Evolutionary conservation across 2,797 vertebrate genomes (phyloP).

Genomic region (Pangasius djambal): DNA sequence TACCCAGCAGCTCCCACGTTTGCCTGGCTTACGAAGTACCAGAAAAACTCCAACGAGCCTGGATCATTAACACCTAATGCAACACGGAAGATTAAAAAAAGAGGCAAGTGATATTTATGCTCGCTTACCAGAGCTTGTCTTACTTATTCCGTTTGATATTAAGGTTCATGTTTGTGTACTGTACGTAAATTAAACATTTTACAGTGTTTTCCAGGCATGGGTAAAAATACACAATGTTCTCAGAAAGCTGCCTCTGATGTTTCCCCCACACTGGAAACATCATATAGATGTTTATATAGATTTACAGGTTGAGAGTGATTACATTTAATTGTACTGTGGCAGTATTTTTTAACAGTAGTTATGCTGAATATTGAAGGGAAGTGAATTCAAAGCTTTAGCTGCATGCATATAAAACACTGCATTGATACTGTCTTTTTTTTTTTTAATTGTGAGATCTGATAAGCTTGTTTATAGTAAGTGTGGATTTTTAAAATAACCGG

Average conservation of each 20-base stretch:
- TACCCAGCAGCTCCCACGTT: conserved; percentile 70
- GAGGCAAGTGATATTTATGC: conserved; percentile 64
- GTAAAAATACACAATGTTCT: background rate
- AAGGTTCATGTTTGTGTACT: background rate
- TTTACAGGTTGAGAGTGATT: background rate
- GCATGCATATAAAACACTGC: background rate
- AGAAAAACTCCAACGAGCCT: conserved; percentile 55
- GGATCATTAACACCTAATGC: conserved; percentile 52
- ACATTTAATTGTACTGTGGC: background rate
- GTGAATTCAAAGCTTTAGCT: background rate
- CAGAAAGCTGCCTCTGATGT: background rate
- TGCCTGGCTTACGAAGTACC: conserved; percentile 79
- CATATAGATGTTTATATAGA: background rate
- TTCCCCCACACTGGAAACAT: background rate
- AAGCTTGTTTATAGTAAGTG: background rate
- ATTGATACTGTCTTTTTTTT: background rate
- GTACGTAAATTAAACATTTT: background rate
- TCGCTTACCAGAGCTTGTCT: background rate
- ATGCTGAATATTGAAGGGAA: background rate
- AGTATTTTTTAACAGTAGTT: background rate
- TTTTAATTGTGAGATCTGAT: background rate
- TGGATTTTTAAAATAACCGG: background rate
- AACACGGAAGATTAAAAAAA: conserved; percentile 62
- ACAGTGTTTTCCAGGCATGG: background rate
- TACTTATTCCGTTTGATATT: background rate